Conservation (phyloP, 2,888 invertebrate species). For the Heliconius aoede region DNA sequence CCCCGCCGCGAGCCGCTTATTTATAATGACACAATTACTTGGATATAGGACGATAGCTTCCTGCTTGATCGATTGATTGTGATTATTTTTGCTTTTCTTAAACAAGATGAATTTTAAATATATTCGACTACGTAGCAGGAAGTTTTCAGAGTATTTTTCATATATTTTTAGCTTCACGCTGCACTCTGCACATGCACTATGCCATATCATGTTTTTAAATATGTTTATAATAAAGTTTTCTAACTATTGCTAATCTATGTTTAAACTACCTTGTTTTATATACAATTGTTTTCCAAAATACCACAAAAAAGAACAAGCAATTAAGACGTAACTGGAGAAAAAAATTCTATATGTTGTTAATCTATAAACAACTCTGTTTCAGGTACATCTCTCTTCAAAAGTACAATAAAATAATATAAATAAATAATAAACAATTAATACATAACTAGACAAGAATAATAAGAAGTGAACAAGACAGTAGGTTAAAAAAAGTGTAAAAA, state of each 20-base stretch:
- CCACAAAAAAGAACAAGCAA: not conserved
- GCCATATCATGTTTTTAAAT: too few species aligned
- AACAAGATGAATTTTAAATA: not conserved
- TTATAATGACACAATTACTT: slow-evolving; percentile 53
- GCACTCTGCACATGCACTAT: too few species aligned
- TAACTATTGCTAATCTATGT: not conserved
- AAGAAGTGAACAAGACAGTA: not conserved
- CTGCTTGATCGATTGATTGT: slow-evolving; percentile 44
- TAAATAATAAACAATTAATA: not conserved
- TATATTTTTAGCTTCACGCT: too few species aligned
- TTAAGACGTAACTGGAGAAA: not conserved
- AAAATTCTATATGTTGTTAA: not conserved
- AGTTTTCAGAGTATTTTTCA: too few species aligned
- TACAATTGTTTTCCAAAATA: not conserved
- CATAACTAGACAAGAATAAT: not conserved
- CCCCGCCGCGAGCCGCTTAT: slow-evolving; percentile 45
- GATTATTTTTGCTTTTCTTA: not conserved
- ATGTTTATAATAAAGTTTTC: not conserved
- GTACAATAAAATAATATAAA: not conserved
- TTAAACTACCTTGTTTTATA: not conserved
- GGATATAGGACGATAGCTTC: slow-evolving; percentile 48
- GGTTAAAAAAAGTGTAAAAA: not conserved
- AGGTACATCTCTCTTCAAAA: not conserved
- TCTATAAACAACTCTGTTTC: not conserved
- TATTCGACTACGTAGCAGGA: too few species aligned